Conservation (phyloP, 2,797 vertebrate genomes). For the Hemitrygon akajei region DNA sequence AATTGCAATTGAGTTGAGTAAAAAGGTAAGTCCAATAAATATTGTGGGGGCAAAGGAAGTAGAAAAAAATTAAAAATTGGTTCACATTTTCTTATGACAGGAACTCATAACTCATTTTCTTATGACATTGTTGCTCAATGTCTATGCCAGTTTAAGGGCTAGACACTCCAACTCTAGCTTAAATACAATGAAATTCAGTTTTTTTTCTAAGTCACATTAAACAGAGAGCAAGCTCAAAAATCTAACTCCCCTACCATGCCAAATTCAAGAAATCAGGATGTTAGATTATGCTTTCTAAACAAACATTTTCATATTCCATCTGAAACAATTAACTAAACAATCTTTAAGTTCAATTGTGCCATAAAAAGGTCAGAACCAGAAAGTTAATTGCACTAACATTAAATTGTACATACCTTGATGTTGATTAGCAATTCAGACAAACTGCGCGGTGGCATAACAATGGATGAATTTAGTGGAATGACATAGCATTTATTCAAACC, state of each 20-base stretch:
- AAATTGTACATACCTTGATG: slow-evolving; percentile 69
- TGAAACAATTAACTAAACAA: not conserved
- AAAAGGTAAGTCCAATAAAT: too few species aligned
- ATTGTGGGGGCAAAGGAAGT: too few species aligned
- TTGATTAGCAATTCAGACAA: slow-evolving; percentile 83
- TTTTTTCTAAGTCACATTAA: not conserved
- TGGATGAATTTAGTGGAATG: slow-evolving; percentile 87
- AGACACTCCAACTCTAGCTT: not conserved
- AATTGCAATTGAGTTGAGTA: too few species aligned
- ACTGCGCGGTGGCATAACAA: slow-evolving; percentile 90
- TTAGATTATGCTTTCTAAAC: not conserved
- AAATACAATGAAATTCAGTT: not conserved
- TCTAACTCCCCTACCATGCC: not conserved
- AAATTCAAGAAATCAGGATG: not conserved
- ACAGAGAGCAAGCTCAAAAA: not conserved
- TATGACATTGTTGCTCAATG: too few species aligned
- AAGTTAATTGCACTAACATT: not conserved
- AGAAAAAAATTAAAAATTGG: too few species aligned
- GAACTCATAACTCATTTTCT: too few species aligned
- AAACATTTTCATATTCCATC: not conserved
- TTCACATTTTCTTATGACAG: too few species aligned
- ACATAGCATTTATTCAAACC: slow-evolving; percentile 91
- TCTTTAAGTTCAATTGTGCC: not conserved
- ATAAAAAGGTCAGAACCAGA: not conserved
- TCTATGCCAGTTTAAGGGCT: not conserved